phyloP scores from a whole-genome alignment of 2,113 vertebrate genomes.

The Dicerorhinus sumatrensis region DNA sequence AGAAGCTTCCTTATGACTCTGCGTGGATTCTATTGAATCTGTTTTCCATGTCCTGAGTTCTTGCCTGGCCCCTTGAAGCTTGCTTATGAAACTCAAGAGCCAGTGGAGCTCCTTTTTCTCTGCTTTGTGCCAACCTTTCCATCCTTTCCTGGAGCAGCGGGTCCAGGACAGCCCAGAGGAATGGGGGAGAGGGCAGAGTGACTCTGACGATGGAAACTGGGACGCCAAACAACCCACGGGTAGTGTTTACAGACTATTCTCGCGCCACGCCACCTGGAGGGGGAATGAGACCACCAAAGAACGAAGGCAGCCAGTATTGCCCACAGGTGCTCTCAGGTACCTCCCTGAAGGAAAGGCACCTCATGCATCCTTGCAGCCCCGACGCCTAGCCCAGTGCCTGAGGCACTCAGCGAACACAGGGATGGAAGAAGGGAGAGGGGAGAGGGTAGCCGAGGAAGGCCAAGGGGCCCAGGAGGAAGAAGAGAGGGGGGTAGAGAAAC shows the following conservation, averaged over 20 bases:
- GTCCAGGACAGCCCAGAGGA: not conserved
- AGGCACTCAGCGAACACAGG: too few species aligned
- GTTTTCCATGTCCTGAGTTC: not conserved
- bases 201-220: not conserved
- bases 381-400: not conserved
- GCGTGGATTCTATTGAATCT: accelerated
- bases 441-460: not conserved
- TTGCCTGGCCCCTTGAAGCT: not conserved
- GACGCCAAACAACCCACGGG: not conserved
- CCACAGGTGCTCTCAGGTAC: not conserved
- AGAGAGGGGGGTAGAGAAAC: not conserved
- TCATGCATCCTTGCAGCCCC: not conserved
- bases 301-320: not conserved
- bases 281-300: not conserved
- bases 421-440: not conserved
- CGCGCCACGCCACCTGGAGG: not conserved
- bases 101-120: not conserved
- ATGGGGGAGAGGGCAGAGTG: not conserved
- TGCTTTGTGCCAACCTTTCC: not conserved
- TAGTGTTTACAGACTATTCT: too few species aligned
- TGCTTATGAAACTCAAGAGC: not conserved
- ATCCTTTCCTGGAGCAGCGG: not conserved
- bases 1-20: not conserved
- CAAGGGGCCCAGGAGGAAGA: not conserved
- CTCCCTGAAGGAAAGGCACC: not conserved